A percentile compares a stretch with the other conserved stretches of the same genome.
Conservation (phyloP, 2,113 vertebrate genomes). For the Nyctibius bracteatus region DNA sequence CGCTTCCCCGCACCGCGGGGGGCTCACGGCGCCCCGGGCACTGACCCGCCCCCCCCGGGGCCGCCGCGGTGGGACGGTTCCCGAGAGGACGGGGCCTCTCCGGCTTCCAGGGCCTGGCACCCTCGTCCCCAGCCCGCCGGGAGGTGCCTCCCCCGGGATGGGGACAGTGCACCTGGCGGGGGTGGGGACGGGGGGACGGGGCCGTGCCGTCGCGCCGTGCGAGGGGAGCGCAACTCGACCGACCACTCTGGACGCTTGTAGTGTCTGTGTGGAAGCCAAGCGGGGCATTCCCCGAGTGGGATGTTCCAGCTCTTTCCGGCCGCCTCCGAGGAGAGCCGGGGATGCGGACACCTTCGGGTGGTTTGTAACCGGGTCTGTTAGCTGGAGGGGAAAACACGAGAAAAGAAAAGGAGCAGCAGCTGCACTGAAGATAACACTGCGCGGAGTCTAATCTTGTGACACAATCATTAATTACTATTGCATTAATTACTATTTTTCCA, state of each 20-base stretch:
- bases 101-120: background rate
- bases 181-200: too few species aligned
- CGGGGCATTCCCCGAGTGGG: background rate
- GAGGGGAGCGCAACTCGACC: background rate
- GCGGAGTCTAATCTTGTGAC: slow-evolving; percentile 31
- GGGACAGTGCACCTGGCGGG: background rate
- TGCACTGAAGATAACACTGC: slow-evolving; percentile 33
- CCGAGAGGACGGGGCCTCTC: background rate
- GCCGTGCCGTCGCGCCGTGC: background rate
- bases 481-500: slow-evolving; percentile 54
- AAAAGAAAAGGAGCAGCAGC: slow-evolving; percentile 40
- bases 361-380: slow-evolving; percentile 16
- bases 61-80: background rate
- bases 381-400: slow-evolving; percentile 21
- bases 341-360: background rate
- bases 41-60: background rate
- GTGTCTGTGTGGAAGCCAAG: background rate
- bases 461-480: slow-evolving; percentile 58
- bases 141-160: background rate
- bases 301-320: background rate
- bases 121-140: background rate
- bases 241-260: background rate
- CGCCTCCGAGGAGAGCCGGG: background rate
- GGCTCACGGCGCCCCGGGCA: background rate
- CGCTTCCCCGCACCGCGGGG: background rate